Base-by-base conservation (phyloP, 92 coral and sea anemone genomes). In the Epizoanthus stellaris region DNA sequence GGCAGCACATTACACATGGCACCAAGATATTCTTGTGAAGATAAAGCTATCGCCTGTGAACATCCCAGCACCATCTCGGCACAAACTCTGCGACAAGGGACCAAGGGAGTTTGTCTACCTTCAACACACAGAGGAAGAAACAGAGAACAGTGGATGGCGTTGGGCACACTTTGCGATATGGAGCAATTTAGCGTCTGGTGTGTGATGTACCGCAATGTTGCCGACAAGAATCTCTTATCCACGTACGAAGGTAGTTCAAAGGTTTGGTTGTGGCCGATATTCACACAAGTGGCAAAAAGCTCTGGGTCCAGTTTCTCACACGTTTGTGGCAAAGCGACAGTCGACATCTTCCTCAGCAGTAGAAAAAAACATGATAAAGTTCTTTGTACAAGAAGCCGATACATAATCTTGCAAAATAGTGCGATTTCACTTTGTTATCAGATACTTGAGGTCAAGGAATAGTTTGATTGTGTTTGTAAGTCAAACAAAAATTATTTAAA, bases 51-150 rank as follows among this genome's bases (percentile, higher is more conserved):
- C 3, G 73, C 58, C 5, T 63, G 14, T 0, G 83, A 79, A 12
- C 83, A 79, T n/a, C 83, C 83, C 4, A 79, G 72, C 42, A 63
- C 72, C 83, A 79, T 79, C 20, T 79, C 83, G 8, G 25, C 53
- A 64, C 83, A 79, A 23, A 79, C 73, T 63, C 83, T 63, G 17
- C 83, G 83, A 10, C 83, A 79, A 1, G 72, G 71, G 17, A 49
- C 38, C 43, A 79, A 21, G 34, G 83, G 83, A 0, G 30, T 67
- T 21, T 79, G 40, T 64, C 73, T 79, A 12, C 83, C 83, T 6
- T 79, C 83, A 15, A 54, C 65, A 21, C 83, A 79, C 8, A 79
- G 83, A 1, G 83, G 83, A 64, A 79, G 42, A 7, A 79, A 4
- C 1, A 79, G 14, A 11, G 83, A 36, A 42, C 83, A 79, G 10